Conservation (phyloP, 2,888 invertebrate species). For the Actias luna region DNA sequence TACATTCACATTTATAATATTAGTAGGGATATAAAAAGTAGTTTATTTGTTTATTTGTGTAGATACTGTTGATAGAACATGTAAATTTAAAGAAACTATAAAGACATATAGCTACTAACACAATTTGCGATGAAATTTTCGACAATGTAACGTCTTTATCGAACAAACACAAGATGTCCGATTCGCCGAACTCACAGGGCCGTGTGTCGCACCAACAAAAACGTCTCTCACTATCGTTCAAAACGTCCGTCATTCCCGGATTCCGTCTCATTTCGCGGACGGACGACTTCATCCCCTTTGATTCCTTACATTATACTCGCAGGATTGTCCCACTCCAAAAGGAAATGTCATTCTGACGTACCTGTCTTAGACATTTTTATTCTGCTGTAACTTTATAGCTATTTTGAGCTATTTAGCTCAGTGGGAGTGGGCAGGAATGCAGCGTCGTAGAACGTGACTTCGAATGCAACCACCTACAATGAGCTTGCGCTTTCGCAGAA, state of each 20-base stretch:
- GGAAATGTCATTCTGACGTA: slow-evolving; percentile 15
- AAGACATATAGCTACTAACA: too few relatives aligned
- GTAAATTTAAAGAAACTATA: too few relatives aligned
- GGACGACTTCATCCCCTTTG: slow-evolving; percentile 53
- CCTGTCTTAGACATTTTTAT: slow-evolving; percentile 7
- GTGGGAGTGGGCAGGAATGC: too few relatives aligned
- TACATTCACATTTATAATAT: too few relatives aligned
- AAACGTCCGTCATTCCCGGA: slow-evolving; percentile 55
- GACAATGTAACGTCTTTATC: neutral
- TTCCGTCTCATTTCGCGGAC: slow-evolving; percentile 64
- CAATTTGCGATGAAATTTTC: neutral
- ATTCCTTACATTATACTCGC: slow-evolving; percentile 51
- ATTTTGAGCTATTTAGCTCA: too few relatives aligned
- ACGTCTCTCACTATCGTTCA: slow-evolving; percentile 38
- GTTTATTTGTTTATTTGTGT: too few relatives aligned
- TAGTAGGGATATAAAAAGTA: too few relatives aligned
- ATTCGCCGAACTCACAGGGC: slow-evolving; percentile 14
- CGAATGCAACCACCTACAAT: too few relatives aligned
- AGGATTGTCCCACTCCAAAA: slow-evolving; percentile 20
- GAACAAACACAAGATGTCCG: slow-evolving; percentile 6
- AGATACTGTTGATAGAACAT: too few relatives aligned
- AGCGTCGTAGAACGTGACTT: too few relatives aligned
- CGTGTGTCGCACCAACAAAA: slow-evolving; percentile 32
- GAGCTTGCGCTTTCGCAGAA: too few relatives aligned
- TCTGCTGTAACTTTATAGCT: neutral